Evolutionary conservation across 2,797 vertebrate species (phyloP), one percentile per base, ranked within the genome.

Genomic region (Mallotus villosus): DNA sequence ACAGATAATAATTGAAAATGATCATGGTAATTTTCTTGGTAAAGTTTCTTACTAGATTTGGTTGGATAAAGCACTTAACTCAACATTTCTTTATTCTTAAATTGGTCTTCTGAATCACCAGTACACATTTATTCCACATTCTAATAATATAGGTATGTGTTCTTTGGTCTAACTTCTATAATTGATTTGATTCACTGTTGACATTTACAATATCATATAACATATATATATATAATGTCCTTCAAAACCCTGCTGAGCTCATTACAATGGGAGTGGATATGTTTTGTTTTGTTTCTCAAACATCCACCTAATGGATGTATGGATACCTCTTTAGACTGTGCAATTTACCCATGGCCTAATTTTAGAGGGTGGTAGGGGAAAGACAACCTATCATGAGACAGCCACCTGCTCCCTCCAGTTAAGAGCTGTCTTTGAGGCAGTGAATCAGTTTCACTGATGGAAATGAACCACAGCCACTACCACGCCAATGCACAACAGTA

Each of bases 361-460:
- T 93, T 92, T 93, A 93, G 91, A 62, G 61, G 0, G 58, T 78
- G 76, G 78, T 85, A 90, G 83, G 84, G 79, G 82, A 78, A 81
- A 87, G 84, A 77, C 84, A 86, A 84, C 29, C 25, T 69, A 71
- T 80, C 80, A 72, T 86, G 87, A 68, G 71, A 64, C 72, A 55
- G 81, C 78, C 91, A 92, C 85, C 90, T 92, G 90, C 87, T 89
- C 84, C 78, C 71, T 72, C 65, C 78, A 64, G 80, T 87, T 53
- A 32, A 74, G 64, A 68, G 24, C 75, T 51, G 71, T 61, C 57
- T 70, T 68, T 51, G 55, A 24, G 60, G 72, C 81, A 74, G 53
- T 82, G 80, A 84, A 81, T 82, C 81, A 81, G 80, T 80, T 69
- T 87, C 77, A 78, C 79, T 79, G 14, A 27, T 83, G 75, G 79